Evolutionary conservation across 2,113 vertebrate genomes (phyloP).

Genomic region (Oncorhynchus masou): DNA sequence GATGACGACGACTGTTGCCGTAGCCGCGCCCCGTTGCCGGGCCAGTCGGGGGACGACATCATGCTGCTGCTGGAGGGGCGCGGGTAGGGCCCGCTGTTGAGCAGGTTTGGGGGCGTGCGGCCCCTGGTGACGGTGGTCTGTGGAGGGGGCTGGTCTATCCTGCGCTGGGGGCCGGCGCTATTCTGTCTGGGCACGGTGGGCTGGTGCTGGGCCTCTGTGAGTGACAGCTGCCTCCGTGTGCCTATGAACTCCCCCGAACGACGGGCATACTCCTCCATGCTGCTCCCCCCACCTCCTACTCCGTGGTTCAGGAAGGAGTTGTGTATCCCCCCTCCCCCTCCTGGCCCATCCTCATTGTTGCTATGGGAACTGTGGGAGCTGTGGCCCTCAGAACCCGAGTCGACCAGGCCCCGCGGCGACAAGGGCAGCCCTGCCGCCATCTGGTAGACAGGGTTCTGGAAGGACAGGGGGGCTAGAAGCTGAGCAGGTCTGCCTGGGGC

Average conservation of each 20-base stretch:
- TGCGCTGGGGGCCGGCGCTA: constrained; percentile 89
- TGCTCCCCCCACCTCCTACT: constrained; percentile 64
- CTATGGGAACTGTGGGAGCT: constrained; percentile 97
- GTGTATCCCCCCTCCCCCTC: constrained; percentile 62
- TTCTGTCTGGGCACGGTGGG: constrained; percentile 87
- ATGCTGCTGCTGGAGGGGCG: constrained; percentile 87
- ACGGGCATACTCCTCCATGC: constrained; percentile 76
- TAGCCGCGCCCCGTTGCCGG: constrained; percentile 82
- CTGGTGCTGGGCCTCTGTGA: constrained; percentile 79
- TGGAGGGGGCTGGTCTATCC: constrained; percentile 90
- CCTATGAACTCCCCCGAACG: constrained; percentile 80
- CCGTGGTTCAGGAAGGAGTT: constrained; percentile 76
- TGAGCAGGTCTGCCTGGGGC: constrained; percentile 83
- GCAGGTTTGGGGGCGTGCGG: constrained; percentile 85
- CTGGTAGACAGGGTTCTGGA: constrained; percentile 98
- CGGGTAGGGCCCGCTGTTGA: constrained; percentile 85
- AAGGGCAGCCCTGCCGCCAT: constrained; percentile 94
- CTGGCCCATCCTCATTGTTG: constrained; percentile 88
- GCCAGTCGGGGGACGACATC: constrained; percentile 91
- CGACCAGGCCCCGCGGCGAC: constrained; percentile 86
- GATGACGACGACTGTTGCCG: constrained; percentile 93
- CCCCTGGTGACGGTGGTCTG: constrained; percentile 72
- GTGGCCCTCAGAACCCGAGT: constrained; percentile 95
- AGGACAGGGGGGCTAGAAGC: constrained; percentile 91
- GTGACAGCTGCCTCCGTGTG: constrained; percentile 87